A percentile compares a stretch with the other conserved stretches of the same genome.
phyloP scores from a whole-genome alignment of 2,797 vertebrate genomes.

The Cuculus canorus region DNA sequence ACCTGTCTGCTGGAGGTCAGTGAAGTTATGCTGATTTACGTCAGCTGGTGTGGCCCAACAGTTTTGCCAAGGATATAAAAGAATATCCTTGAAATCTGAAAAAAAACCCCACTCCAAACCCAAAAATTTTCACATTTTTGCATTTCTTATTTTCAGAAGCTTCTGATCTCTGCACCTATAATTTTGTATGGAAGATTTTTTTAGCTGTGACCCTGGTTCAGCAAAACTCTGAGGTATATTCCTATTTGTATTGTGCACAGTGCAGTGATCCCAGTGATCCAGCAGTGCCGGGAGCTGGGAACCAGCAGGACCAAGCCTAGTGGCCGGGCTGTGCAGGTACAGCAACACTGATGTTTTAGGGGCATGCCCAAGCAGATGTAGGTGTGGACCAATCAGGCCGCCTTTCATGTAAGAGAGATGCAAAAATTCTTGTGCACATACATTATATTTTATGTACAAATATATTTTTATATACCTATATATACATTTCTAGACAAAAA shows the following conservation, averaged over 20 bases:
- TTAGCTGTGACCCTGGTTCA: not conserved
- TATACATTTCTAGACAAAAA: not conserved
- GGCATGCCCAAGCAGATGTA: not conserved
- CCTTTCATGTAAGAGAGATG: not conserved
- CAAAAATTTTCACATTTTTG: not conserved
- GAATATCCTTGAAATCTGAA: not conserved
- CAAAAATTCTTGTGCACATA: not conserved
- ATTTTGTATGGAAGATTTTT: not conserved
- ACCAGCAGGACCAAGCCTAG: not conserved
- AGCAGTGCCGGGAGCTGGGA: not conserved
- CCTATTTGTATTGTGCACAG: not conserved
- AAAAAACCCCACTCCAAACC: not conserved
- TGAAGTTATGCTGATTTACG: not conserved
- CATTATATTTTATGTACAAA: not conserved
- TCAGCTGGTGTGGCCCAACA: not conserved
- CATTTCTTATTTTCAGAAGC: not conserved
- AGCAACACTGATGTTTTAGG: not conserved
- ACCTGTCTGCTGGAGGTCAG: not conserved
- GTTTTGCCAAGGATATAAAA: not conserved
- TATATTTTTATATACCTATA: not conserved
- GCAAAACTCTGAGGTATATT: not conserved
- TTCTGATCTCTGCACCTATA: not conserved
- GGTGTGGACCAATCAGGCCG: accelerated
- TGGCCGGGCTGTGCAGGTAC: not conserved
- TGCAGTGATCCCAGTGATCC: not conserved